Conservation (phyloP, 2,113 vertebrate genomes). For the Camelus bactrianus region DNA sequence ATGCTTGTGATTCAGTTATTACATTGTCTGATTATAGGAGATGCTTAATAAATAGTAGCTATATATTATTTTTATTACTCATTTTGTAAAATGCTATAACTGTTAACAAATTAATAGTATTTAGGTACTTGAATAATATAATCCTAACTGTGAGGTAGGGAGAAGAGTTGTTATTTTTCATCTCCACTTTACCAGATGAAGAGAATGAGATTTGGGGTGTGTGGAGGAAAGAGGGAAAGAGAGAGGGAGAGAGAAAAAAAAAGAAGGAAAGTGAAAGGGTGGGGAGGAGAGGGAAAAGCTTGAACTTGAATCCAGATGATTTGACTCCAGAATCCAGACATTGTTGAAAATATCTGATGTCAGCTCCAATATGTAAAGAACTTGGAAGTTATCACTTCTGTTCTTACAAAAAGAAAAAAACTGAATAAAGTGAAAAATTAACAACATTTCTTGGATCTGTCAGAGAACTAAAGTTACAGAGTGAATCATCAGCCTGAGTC, state of each 20-base stretch:
- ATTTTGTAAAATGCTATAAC: background rate
- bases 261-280: background rate
- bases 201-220: background rate
- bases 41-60: background rate
- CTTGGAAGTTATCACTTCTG: background rate
- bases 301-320: background rate
- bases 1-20: background rate
- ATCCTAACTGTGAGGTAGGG: background rate
- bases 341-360: background rate
- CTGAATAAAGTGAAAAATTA: background rate
- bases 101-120: background rate
- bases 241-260: background rate
- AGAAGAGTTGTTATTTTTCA: background rate
- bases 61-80: background rate
- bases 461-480: background rate
- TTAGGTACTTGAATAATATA: background rate
- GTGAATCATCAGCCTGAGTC: background rate
- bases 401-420: background rate
- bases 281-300: background rate
- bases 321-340: background rate
- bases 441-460: background rate
- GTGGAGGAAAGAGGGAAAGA: background rate
- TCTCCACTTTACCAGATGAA: background rate
- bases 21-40: background rate
- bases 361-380: background rate